Evolutionary conservation across 2,113 vertebrate species (phyloP), one percentile per base, ranked within the genome.

Genomic region (Loxodonta africana): DNA sequence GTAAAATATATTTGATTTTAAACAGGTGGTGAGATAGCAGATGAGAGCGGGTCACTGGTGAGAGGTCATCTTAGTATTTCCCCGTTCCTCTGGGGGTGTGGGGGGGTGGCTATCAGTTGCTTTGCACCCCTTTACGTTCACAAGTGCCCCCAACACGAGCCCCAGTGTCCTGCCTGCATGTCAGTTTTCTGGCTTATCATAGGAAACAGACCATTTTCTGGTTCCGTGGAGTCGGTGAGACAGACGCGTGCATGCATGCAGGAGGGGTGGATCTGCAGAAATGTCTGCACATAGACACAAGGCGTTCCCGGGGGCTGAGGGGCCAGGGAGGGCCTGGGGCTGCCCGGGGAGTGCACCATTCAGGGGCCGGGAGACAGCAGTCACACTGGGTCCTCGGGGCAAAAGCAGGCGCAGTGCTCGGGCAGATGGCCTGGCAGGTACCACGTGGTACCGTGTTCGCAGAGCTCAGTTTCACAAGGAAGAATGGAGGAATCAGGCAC

Each of bases 211-310:
- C 95, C 76, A 51, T 78, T 94, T 90, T 97, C 91, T 93, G 95
- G 88, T 81, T 63, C 97, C 12, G 51, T 94, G 94, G 88, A 46
- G 69, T 20, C 89, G 96, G 96, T 4, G 84, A 94, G 96, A 95
- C 78, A 26, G 63, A 37, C 37, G 37, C 37, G 63, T 65, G 53
- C 53, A 8, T 65, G 63, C 63, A 67, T 95, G 96, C 48, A 25
- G 57, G 82, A 73, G 1, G 23, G 23, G 1, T 9, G 63, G 63
- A 7, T 95, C 95, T 90, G 80, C 60, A 76, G 51, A 74, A 90
- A 83, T 83, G 87, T 57, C 92, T 80, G 69, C 88, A 87, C 28
- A 57, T 92, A 67, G 28, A 87, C 44, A 48, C 23, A 25, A 90
- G 37, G 76, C 53, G 74, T 8, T 84, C 82, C 6, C 90, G 28